These are phyloP conservation scores for Flexamia atlantica DNA, from an alignment of 2,888 invertebrate genomes.

Conservation along the genomic window DNA sequence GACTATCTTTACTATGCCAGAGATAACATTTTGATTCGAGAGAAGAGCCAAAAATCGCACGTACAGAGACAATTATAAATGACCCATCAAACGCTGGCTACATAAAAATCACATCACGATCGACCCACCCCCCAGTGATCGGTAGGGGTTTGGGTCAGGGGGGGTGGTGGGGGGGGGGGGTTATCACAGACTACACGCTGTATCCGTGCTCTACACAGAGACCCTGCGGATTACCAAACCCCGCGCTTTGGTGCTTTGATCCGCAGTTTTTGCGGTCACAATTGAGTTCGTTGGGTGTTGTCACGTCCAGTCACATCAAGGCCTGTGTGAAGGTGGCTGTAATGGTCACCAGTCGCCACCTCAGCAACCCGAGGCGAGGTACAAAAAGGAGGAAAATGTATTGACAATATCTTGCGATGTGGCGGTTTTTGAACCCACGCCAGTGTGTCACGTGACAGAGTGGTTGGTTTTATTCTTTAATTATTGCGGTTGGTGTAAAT, in stretches of 20 bases:
- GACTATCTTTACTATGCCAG: too few relatives aligned
- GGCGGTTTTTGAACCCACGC: too few relatives aligned
- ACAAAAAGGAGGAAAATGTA: too few relatives aligned
- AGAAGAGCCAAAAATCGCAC: too few relatives aligned
- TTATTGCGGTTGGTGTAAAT: too few relatives aligned
- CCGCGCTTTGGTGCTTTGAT: slow-evolving; percentile 47
- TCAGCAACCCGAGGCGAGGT: slow-evolving; percentile 12
- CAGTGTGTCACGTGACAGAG: too few relatives aligned
- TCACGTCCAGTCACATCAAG: slow-evolving; percentile 16
- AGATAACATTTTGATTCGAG: too few relatives aligned
- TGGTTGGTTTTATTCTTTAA: too few relatives aligned
- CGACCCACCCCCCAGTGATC: neutral
- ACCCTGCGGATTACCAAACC: neutral
- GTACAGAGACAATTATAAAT: neutral
- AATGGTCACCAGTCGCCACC: neutral
- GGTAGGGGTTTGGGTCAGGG: neutral
- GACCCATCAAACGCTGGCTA: slow-evolving; percentile 5
- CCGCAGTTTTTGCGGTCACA: slow-evolving; percentile 40
- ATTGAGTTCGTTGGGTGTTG: slow-evolving; percentile 51
- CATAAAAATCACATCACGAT: slow-evolving; percentile 15
- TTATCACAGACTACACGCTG: slow-evolving; percentile 6
- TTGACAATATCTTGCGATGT: too few relatives aligned
- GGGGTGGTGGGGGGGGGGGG: neutral
- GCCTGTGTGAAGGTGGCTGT: neutral
- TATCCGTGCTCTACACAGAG: neutral